Conservation (phyloP, 2,888 invertebrate genomes). For the Eremobia ochroleuca region DNA sequence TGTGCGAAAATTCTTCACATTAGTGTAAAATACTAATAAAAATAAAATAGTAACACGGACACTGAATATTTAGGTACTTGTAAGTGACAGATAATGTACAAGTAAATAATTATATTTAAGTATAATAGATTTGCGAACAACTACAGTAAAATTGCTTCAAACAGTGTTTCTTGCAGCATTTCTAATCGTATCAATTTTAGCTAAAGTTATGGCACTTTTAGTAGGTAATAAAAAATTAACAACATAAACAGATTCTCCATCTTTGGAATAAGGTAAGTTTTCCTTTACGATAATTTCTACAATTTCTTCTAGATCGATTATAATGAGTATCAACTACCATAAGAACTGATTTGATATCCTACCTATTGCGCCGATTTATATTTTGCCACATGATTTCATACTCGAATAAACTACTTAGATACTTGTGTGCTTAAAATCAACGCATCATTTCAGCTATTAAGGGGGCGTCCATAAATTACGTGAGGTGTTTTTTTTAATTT, state of each 20-base stretch:
- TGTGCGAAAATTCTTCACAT: background rate
- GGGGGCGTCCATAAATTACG: too few species aligned
- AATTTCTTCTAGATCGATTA: constrained; percentile 27
- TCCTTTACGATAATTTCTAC: constrained; percentile 29
- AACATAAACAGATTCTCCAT: constrained; percentile 6
- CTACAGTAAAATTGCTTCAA: constrained; percentile 19
- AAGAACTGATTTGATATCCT: constrained; percentile 50
- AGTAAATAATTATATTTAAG: background rate
- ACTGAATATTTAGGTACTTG: background rate
- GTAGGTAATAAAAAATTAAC: constrained; percentile 4
- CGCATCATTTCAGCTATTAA: background rate
- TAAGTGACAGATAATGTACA: background rate
- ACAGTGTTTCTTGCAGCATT: constrained; percentile 7
- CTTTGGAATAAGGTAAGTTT: constrained; percentile 11
- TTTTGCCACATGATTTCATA: constrained; percentile 24
- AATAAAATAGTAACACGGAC: background rate
- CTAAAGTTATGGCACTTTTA: constrained; percentile 30
- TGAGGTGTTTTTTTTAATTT: too few species aligned
- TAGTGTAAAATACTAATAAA: background rate
- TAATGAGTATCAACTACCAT: constrained; percentile 47
- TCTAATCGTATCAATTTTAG: background rate
- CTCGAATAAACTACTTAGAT: constrained; percentile 11
- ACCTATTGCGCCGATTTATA: constrained; percentile 38
- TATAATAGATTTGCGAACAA: background rate
- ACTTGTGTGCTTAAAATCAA: background rate